Evolutionary conservation across 2,113 vertebrate species (phyloP), one percentile per base, ranked within the genome.

Genomic region (Clupea harengus): DNA sequence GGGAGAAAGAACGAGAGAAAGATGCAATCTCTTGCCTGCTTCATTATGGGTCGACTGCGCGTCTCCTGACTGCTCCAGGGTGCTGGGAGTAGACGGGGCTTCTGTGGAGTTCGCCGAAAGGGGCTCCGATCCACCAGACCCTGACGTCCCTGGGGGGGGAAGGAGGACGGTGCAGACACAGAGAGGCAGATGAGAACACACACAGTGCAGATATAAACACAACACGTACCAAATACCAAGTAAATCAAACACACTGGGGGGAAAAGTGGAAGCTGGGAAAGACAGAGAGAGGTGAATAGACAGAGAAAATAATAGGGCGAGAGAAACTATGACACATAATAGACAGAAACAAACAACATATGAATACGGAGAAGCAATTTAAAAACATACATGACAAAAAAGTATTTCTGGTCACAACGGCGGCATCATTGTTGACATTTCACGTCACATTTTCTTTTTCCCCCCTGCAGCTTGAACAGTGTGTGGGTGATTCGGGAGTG

Each of bases 1-100:
- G 4, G 50, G 25, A 50, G 39, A 10, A 4, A 75, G 57, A 67
- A 46, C n/a, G 18, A 39, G 28, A 45, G 47, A 45, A 20, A 87
- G 84, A 22, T 83, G 49, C 15, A 28, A 72, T 81, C 0, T 83
- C 91, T 94, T 88, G 92, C 95, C 93, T 84, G 90, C 84, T 25
- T 92, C 91, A 87, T 92, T 88, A 57, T 88, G 89, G 28, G 88
- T 81, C 50, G 60, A 88, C 86, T 64, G 87, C 49, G 81, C 50
- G 83, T 90, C 91, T 81, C n/a, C 85, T 5, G 83, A 5, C 81
- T 45, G 46, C 78, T 89, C 89, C 88, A 91, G 87, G 25, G 85
- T 89, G 83, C 89, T 89, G 84, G 85, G 81, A 9, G 85, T 83
- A 18, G 88, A 32, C 46, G 75, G 45, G 28, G 85, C 80, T 39